Evolutionary conservation across 2,113 vertebrate species (phyloP), one percentile per base, ranked within the genome.

Genomic region (Daubentonia madagascariensis): DNA sequence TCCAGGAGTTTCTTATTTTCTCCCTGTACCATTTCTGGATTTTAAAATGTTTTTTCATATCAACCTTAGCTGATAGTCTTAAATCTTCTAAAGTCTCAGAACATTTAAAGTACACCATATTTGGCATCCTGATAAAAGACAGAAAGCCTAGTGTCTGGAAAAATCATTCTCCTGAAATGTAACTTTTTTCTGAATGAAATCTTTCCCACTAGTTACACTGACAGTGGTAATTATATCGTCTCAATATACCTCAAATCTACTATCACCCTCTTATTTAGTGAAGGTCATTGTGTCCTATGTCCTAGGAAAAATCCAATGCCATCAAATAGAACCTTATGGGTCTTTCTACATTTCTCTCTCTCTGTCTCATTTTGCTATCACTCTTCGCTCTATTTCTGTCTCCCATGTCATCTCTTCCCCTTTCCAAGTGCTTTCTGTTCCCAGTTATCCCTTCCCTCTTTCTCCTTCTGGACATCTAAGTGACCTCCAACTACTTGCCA

Each of bases 321-420:
- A 79, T 72, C 23, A 37, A 52, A 70, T 35, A 68, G 28, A 70
- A 61, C 5, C 43, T 40, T 63, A 2, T 48, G 4, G 32, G 17
- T 48, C 13, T 32, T 72, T 2, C 20, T n/a, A n/a, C 1, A 12
- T 54, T 1, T 63, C 1, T 61, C 4, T 40, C 0, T 11, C 18
- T 57, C 8, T 57, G 11, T 28, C 35, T 25, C 1, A 28, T 1
- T 84, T 3, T 25, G 32, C 17, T 17, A 4, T 35, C 30, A 67
- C 63, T 35, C 30, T 67, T 35, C 50, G 8, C 12, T 52, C 59
- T 25, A 5, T 17, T 8, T 40, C 1, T 35, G 23, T 48, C 30
- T 5, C 30, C 9, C 30, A 28, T 5, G 43, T 45, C 9, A 28
- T 72, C 5, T 35, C 20, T 57, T 10, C 50, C n/a, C 12, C 0